phyloP scores from a whole-genome alignment of 2,888 invertebrate species.

The Dendrolimus pini region DNA sequence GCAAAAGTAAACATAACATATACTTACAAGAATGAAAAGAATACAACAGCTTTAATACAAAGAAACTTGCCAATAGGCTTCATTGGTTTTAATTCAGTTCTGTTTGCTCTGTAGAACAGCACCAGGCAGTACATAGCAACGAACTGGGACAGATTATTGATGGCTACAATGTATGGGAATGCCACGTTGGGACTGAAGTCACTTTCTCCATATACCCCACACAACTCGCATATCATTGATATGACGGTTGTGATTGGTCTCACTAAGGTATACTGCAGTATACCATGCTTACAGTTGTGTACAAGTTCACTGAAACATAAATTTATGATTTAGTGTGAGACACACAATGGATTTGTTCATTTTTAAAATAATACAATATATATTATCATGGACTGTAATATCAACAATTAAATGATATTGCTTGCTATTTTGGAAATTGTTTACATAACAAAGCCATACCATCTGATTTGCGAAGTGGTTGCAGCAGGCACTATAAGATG shows the following conservation, averaged over 20 bases:
- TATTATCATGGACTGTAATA: neutral
- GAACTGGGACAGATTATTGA: constrained; percentile 96
- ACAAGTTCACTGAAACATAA: constrained; percentile 85
- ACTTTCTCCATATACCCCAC: constrained; percentile 93
- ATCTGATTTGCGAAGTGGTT: too few relatives aligned
- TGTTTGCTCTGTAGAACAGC: constrained; percentile 93
- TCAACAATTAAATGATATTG: neutral
- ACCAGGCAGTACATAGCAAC: constrained; percentile 97
- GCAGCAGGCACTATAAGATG: too few relatives aligned
- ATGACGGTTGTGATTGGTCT: constrained; percentile 92
- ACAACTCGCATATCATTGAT: constrained; percentile 91
- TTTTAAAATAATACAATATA: constrained; percentile 1
- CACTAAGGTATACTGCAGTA: constrained; percentile 95
- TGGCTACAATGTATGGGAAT: constrained; percentile 91
- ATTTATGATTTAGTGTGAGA: too few relatives aligned
- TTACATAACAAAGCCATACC: too few relatives aligned
- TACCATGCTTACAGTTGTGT: constrained; percentile 97
- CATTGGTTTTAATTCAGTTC: constrained; percentile 92
- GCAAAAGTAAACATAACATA: neutral
- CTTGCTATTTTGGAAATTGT: too few relatives aligned
- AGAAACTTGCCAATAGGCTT: constrained; percentile 96
- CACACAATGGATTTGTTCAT: too few relatives aligned
- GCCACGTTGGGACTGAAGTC: constrained; percentile 90
- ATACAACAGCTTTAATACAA: constrained; percentile 97
- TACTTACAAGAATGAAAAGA: constrained; percentile 98